These are phyloP conservation scores for Microctonus hyperodae DNA, from an alignment of 2,888 invertebrate genomes.

Conservation along the genomic window DNA sequence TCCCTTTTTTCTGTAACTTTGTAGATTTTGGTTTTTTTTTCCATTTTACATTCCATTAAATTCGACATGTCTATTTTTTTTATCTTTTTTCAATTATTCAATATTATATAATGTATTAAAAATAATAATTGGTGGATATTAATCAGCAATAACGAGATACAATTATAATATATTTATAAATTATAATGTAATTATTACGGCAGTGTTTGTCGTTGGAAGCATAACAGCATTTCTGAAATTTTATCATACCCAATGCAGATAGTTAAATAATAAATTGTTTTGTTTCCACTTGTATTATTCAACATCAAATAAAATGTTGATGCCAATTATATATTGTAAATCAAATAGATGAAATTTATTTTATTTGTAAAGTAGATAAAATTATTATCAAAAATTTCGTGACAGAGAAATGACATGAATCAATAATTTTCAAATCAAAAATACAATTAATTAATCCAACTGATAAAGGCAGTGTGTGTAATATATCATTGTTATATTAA, in stretches of 20 bases:
- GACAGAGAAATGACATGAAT: neutral
- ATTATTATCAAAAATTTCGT: neutral
- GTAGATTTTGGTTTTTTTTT: constrained; percentile 9
- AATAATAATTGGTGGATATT: too few species aligned
- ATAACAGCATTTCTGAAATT: neutral
- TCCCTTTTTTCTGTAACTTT: constrained; percentile 27
- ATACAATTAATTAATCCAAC: neutral
- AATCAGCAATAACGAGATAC: neutral
- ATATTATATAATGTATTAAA: neutral
- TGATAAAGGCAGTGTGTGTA: neutral
- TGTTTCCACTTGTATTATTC: neutral
- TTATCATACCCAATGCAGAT: neutral
- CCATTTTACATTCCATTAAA: neutral
- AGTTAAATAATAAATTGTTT: neutral
- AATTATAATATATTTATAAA: neutral
- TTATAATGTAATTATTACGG: neutral
- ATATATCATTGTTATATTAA: neutral
- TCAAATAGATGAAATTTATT: neutral
- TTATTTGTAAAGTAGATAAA: too few species aligned
- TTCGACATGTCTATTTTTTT: neutral
- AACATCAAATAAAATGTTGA: neutral
- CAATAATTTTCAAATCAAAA: neutral
- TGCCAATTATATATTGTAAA: neutral
- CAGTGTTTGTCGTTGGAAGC: neutral
- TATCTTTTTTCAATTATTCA: neutral